phyloP scores from a whole-genome alignment of 2,797 vertebrate species.

The Pseudochromis fuscus region DNA sequence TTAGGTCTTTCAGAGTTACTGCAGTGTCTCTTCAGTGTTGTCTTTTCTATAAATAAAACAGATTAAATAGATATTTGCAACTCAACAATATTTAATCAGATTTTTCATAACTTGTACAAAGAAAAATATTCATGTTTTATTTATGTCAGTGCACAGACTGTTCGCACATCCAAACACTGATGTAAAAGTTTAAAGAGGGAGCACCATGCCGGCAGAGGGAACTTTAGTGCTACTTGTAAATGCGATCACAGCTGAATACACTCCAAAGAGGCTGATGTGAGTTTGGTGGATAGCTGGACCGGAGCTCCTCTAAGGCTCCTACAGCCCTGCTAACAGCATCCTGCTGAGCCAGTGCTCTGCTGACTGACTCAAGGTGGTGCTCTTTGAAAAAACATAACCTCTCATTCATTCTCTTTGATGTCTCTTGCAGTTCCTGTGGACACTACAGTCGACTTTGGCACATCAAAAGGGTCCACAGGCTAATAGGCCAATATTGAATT shows the following conservation, averaged over 20 bases:
- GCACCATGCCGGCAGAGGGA: too few relatives aligned
- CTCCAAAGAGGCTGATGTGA: not conserved
- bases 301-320: not conserved
- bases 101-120: too few relatives aligned
- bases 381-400: not conserved
- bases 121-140: too few relatives aligned
- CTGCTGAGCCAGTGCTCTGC: not conserved
- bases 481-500: not conserved
- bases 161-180: too few relatives aligned
- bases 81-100: too few relatives aligned
- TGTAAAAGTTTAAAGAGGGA: not conserved
- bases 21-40: too few relatives aligned
- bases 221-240: too few relatives aligned
- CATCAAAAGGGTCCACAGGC: conserved; percentile 6
- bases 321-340: not conserved
- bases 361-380: not conserved
- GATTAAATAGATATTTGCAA: too few relatives aligned
- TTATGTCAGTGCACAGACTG: too few relatives aligned
- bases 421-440: not conserved
- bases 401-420: not conserved
- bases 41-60: too few relatives aligned
- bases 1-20: too few relatives aligned
- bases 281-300: not conserved
- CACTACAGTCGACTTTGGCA: not conserved
- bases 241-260: too few relatives aligned